phyloP scores from a whole-genome alignment of 1,140 invertebrate species.

The Habropoda laboriosa region DNA sequence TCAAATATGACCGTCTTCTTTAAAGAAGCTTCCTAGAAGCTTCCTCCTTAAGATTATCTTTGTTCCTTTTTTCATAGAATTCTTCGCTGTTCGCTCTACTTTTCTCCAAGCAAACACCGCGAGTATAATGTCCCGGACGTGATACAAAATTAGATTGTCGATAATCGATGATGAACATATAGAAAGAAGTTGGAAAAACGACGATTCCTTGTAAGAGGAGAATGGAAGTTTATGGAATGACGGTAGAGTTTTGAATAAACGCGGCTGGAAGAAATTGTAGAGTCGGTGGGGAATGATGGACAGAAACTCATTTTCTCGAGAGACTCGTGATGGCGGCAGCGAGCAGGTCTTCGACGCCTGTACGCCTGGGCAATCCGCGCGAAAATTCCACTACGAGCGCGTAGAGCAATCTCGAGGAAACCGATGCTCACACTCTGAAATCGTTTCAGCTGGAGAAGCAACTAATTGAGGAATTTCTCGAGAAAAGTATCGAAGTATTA shows the following conservation, averaged over 20 bases:
- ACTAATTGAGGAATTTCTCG: background rate
- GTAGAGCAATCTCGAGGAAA: background rate
- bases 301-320: conserved; percentile 35
- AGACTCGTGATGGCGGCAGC: background rate
- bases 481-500: no score
- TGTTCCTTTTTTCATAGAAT: background rate
- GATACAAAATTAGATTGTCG: background rate
- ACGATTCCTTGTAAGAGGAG: background rate
- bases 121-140: background rate
- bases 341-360: background rate
- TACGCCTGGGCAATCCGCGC: background rate
- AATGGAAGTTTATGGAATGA: background rate
- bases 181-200: background rate
- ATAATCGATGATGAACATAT: background rate
- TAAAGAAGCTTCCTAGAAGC: background rate
- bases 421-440: background rate
- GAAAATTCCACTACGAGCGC: background rate
- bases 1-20: no score
- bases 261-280: background rate
- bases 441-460: background rate
- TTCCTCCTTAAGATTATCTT: no score
- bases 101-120: no score
- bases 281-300: background rate
- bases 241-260: background rate
- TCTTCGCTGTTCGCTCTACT: background rate